Percentiles rank a stretch among this genome's conserved stretches.
Conservation (phyloP, 2,888 invertebrate species). For the Eristalis pertinax region DNA sequence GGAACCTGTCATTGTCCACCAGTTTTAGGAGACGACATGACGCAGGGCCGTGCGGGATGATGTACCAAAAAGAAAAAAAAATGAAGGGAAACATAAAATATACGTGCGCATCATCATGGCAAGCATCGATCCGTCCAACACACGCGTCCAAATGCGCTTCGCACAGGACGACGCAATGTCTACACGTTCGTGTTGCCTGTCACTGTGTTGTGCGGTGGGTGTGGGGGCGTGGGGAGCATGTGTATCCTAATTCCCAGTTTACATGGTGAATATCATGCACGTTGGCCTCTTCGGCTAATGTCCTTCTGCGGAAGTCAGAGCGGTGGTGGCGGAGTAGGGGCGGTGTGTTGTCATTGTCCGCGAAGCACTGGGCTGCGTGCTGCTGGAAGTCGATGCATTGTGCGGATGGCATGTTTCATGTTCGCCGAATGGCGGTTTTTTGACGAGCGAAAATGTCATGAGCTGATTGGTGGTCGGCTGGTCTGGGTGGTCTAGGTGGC, state of each 20-base stretch:
- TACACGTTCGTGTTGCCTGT: conserved; percentile 49
- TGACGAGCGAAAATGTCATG: conserved; percentile 53
- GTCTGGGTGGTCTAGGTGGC: not conserved
- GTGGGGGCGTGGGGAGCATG: conserved; percentile 8
- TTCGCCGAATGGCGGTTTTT: conserved; percentile 52
- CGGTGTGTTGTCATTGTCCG: conserved; percentile 13
- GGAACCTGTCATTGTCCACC: conserved; percentile 9
- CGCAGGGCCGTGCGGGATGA: conserved; percentile 11
- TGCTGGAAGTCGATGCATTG: conserved; percentile 57
- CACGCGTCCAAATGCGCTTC: not conserved
- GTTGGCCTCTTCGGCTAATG: conserved; percentile 65
- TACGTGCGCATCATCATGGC: conserved; percentile 29
- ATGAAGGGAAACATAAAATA: no score
- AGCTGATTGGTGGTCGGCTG: conserved; percentile 13
- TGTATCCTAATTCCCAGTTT: conserved; percentile 27
- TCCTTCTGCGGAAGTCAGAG: not conserved
- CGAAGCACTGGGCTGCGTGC: not conserved
- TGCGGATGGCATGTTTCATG: conserved; percentile 60
- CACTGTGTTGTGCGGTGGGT: conserved; percentile 12
- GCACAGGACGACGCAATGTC: conserved; percentile 67
- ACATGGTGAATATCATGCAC: conserved; percentile 52
- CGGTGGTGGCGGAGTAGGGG: conserved; percentile 15
- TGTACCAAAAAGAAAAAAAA: conserved; percentile 35
- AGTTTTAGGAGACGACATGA: conserved; percentile 38
- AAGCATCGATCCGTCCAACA: conserved; percentile 34